Base-by-base conservation (phyloP, 1,140 invertebrate species). In the Drosophila guanche region DNA sequence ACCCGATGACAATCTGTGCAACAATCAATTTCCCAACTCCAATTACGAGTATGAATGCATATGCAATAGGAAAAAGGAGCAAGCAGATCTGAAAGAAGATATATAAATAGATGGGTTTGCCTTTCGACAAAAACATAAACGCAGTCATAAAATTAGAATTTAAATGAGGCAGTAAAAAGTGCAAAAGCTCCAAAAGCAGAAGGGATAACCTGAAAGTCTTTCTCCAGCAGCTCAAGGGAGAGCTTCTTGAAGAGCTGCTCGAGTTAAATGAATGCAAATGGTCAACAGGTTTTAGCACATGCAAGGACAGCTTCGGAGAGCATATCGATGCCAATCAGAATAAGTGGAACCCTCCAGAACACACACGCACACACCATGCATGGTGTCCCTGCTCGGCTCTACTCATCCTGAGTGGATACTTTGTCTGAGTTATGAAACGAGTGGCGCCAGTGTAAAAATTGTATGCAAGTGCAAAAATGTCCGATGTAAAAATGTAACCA, bases 201-300 rank as follows among this genome's bases (percentile, higher is more conserved):
- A 60, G 54, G 58, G 4, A 62, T 37, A 43, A n/a, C 29, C 40
- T 20, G 22, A 53, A 16, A 53, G 37, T 37, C 33, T 12, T 12
- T 37, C 37, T 42, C 3, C 20, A 52, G 55, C 46, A 42, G 59
- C 25, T 48, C 27, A 10, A 23, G 16, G 22, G 16, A 16, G 20
- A 45, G n/a, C 51, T 33, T 42, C 66, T 55, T 57, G 20, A 20
- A 25, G 20, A 12, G 25, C 25, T 55, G 7, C 14, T 46, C 45
- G 40, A 60, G 48, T 59, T 59, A 79, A 90, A 90, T 86, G 68
- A 79, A 90, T 90, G 86, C 81, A 90, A 90, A 90, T 90, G 86
- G 86, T 88, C 86, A 90, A 90, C 88, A 90, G 88, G 88, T 90
- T 88, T 60, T 51, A 55, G 52, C 58, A 33, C 51, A 73, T 73